A percentile compares a stretch with the other conserved stretches of the same genome.
phyloP scores from a whole-genome alignment of 2,888 invertebrate genomes.

The Apamea crenata region DNA sequence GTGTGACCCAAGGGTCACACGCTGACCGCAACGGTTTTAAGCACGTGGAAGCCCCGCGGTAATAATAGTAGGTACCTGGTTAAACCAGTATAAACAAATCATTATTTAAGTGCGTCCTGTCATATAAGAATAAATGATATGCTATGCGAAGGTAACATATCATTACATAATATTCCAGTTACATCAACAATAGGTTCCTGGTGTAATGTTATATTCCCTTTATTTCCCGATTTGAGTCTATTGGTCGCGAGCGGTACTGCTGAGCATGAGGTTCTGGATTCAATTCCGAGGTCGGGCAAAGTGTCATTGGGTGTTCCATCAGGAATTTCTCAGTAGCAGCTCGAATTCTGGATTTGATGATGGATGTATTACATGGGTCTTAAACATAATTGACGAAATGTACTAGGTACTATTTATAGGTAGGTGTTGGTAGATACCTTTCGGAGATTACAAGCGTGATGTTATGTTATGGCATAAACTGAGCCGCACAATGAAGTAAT shows the following conservation, averaged over 20 bases:
- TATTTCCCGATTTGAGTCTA: background rate
- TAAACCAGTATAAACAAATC: background rate
- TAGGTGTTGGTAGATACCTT: no score
- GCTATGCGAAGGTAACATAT: no score
- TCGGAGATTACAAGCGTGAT: background rate
- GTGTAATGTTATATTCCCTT: background rate
- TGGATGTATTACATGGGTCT: no score
- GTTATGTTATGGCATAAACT: background rate
- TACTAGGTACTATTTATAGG: no score
- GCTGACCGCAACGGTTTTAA: background rate
- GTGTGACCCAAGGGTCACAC: no score
- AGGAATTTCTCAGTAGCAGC: background rate
- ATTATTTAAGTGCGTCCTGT: background rate
- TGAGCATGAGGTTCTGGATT: background rate
- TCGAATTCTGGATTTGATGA: background rate
- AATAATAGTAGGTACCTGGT: background rate
- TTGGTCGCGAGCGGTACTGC: background rate
- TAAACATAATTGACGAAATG: background rate
- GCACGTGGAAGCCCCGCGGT: background rate
- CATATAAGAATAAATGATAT: background rate
- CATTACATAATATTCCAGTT: background rate
- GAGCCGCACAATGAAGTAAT: background rate
- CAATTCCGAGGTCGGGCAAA: no score
- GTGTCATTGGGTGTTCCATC: background rate
- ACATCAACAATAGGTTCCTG: background rate